A percentile compares a stretch with the other conserved stretches of the same genome.
These are phyloP conservation scores for Drosophila navojoa DNA, from an alignment of 1,140 invertebrate species.

Conservation along the genomic window DNA sequence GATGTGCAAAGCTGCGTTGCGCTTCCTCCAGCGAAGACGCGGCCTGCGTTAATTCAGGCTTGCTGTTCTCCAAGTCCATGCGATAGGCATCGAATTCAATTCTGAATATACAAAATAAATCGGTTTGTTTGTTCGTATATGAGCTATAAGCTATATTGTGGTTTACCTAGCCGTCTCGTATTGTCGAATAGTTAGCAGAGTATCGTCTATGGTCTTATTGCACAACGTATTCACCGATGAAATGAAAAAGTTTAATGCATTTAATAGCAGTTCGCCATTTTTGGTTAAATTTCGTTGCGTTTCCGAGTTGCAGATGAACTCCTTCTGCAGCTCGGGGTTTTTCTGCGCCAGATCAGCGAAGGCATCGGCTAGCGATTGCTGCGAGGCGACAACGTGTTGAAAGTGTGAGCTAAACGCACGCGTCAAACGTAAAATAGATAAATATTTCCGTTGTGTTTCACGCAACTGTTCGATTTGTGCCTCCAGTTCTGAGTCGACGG, in stretches of 20 bases:
- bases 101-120: conserved; percentile 84
- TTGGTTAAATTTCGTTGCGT: conserved; percentile 96
- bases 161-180: conserved; percentile 94
- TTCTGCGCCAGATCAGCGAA: conserved; percentile 98
- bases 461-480: conserved; percentile 95
- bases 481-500: conserved; percentile 92
- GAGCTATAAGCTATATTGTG: neutral
- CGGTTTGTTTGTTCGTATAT: neutral
- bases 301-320: conserved; percentile 97
- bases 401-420: conserved; percentile 94
- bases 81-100: conserved; percentile 99
- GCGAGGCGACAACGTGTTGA: conserved; percentile 94
- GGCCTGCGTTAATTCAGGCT: conserved; percentile 87
- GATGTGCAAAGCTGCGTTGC: conserved; percentile 91
- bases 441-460: conserved; percentile 97
- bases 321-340: conserved; percentile 96
- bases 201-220: conserved; percentile 98
- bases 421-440: conserved; percentile 93
- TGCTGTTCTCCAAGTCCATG: conserved; percentile 92
- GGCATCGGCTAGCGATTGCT: conserved; percentile 86
- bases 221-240: conserved; percentile 97
- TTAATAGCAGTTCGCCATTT: conserved; percentile 96
- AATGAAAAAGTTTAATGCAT: conserved; percentile 97
- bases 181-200: conserved; percentile 95
- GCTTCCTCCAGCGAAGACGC: conserved; percentile 91